Percentiles rank a stretch among this genome's conserved stretches.
These are phyloP conservation scores for Lacerta bilineata DNA, from an alignment of 2,797 vertebrate species.

Conservation along the genomic window DNA sequence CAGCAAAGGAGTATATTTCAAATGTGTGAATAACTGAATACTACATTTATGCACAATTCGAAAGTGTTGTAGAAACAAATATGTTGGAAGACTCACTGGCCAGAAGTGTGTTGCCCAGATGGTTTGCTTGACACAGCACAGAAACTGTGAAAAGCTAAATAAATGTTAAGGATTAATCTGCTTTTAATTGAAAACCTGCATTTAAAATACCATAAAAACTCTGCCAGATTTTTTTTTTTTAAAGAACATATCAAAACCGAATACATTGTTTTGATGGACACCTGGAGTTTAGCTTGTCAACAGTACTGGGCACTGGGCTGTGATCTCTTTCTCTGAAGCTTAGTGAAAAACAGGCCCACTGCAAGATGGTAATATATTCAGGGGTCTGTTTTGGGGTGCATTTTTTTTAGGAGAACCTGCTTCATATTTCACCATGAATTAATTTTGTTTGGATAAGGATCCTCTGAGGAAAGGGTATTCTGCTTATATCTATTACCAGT, in stretches of 20 bases:
- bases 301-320: not conserved
- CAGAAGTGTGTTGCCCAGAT: constrained; percentile 74
- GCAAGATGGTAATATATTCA: not conserved
- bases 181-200: constrained; percentile 72
- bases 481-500: not conserved
- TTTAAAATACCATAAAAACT: constrained; percentile 62
- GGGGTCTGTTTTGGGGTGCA: not conserved
- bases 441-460: constrained; percentile 21
- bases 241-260: constrained; percentile 52
- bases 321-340: not conserved
- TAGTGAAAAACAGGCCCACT: not conserved
- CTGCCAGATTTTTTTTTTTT: constrained; percentile 50
- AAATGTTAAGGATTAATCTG: constrained; percentile 67
- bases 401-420: not conserved
- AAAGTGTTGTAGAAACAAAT: constrained; percentile 58
- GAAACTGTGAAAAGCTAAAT: constrained; percentile 73
- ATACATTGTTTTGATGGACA: constrained; percentile 1
- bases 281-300: not conserved
- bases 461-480: not conserved
- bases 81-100: constrained; percentile 61
- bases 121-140: constrained; percentile 61
- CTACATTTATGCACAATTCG: constrained; percentile 54
- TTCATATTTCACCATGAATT: constrained; percentile 5
- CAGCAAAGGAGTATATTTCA: constrained; percentile 62
- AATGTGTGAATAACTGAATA: constrained; percentile 57